Conservation (phyloP, 2,888 invertebrate species). For the Byasa hedistus region DNA sequence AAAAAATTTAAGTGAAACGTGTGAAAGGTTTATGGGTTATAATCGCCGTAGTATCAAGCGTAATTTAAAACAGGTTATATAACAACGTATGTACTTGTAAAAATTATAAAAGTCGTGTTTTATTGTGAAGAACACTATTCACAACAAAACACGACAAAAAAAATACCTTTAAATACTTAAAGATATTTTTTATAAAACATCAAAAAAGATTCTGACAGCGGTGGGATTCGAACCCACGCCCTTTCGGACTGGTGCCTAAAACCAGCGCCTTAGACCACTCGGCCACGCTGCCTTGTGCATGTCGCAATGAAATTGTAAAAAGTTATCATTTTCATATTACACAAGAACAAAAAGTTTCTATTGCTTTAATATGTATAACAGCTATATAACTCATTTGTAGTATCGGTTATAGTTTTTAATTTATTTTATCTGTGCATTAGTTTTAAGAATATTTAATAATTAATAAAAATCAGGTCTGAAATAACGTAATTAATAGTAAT, state of each 20-base stretch:
- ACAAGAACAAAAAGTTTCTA: not conserved
- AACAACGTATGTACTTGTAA: too few relatives aligned
- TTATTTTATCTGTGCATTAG: not conserved
- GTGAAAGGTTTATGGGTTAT: too few relatives aligned
- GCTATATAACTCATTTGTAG: not conserved
- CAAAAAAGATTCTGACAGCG: constrained; percentile 69
- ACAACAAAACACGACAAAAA: too few relatives aligned
- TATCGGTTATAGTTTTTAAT: not conserved
- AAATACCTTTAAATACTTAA: too few relatives aligned
- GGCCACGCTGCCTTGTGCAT: constrained; percentile 80
- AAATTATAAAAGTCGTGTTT: too few relatives aligned
- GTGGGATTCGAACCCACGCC: constrained; percentile 87
- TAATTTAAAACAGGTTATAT: too few relatives aligned
- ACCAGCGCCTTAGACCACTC: constrained; percentile 84
- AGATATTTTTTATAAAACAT: not conserved
- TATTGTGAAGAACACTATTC: too few relatives aligned
- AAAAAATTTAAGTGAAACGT: too few relatives aligned
- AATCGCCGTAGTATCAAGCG: too few relatives aligned
- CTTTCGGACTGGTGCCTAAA: constrained; percentile 85
- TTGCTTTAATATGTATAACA: not conserved
- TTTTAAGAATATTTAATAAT: not conserved
- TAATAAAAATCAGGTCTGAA: not conserved
- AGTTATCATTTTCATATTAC: not conserved
- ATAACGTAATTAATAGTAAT: not conserved
- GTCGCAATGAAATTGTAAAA: not conserved